Evolutionary conservation across 2,113 vertebrate genomes (phyloP).

Genomic region (Thunnus maccoyii): DNA sequence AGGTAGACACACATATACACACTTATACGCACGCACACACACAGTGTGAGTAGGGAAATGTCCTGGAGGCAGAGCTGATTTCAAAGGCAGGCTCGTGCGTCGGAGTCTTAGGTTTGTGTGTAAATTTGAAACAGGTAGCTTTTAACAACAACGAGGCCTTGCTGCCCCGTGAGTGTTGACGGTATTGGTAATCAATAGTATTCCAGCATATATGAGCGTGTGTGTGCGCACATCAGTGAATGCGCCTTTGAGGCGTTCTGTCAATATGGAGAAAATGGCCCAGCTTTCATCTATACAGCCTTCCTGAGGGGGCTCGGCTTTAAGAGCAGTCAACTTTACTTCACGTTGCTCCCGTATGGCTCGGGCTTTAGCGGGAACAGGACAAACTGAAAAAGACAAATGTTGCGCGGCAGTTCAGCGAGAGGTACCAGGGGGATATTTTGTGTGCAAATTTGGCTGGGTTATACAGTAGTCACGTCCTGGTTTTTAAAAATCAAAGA

Average conservation of each 20-base stretch:
- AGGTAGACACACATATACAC: constrained; percentile 28
- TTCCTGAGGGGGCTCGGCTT: constrained; percentile 16
- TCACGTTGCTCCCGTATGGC: background rate
- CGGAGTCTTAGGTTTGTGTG: background rate
- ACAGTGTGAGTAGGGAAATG: constrained; percentile 10
- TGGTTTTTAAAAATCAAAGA: constrained; percentile 32
- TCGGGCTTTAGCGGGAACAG: background rate
- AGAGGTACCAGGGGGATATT: background rate
- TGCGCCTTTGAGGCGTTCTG: constrained; percentile 28
- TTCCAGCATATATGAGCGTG: background rate
- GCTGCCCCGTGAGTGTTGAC: constrained; percentile 3
- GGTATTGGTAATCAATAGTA: constrained; percentile 29
- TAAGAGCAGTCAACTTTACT: background rate
- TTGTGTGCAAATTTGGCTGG: background rate
- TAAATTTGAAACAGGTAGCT: constrained; percentile 13
- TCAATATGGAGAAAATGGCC: constrained; percentile 33
- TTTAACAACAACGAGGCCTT: constrained; percentile 24
- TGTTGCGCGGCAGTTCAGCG: background rate
- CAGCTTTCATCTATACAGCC: constrained; percentile 25
- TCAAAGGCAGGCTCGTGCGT: constrained; percentile 16
- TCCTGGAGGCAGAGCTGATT: constrained; percentile 12
- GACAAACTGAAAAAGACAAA: background rate
- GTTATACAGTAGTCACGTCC: constrained; percentile 12
- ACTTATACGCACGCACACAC: constrained; percentile 24
- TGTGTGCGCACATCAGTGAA: background rate